Evolutionary conservation across 2,113 vertebrate species (phyloP).

Genomic region (Buteo buteo): DNA sequence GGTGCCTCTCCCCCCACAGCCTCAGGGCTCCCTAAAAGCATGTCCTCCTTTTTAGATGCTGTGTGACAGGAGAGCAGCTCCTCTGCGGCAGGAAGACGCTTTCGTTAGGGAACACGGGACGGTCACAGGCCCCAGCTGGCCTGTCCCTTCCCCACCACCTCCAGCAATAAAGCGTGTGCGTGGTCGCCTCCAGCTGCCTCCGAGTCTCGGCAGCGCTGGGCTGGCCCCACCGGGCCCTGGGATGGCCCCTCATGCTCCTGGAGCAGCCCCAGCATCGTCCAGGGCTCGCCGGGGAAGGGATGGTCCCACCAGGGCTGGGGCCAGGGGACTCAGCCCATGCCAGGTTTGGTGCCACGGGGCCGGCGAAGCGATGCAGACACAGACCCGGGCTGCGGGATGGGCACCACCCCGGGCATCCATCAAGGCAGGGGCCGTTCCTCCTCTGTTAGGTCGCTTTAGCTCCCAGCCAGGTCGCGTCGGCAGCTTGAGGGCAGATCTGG

Average conservation of each 20-base stretch:
- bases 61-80: background rate
- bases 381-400: background rate
- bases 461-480: rapidly evolving
- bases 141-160: background rate
- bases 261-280: background rate
- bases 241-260: background rate
- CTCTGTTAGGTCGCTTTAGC: background rate
- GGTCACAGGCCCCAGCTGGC: background rate
- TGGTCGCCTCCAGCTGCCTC: background rate
- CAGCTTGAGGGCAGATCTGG: background rate
- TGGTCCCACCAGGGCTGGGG: background rate
- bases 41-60: background rate
- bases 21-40: background rate
- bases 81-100: background rate
- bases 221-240: background rate
- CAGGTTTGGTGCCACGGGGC: rapidly evolving
- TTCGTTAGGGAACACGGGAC: rapidly evolving
- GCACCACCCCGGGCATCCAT: background rate
- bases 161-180: background rate
- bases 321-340: rapidly evolving
- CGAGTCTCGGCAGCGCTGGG: rapidly evolving
- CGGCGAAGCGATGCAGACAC: background rate
- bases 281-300: rapidly evolving
- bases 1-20: rapidly evolving
- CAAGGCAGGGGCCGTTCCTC: background rate